Evolutionary conservation across 2,797 vertebrate species (phyloP).

Genomic region (Molossus molossus): DNA sequence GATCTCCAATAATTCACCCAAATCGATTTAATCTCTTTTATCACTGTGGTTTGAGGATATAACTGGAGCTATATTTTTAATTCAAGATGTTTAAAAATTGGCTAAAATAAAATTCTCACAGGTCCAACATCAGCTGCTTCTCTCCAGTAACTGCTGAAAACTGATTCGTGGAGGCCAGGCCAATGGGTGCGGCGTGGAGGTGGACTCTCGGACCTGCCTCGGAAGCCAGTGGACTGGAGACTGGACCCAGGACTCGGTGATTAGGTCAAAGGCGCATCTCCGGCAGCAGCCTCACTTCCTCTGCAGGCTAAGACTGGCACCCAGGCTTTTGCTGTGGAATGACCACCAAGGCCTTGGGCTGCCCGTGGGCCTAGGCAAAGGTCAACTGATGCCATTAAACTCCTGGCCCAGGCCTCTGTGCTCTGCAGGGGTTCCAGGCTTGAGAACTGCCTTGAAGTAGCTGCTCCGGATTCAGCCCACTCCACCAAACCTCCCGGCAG

Average conservation of each 20-base stretch:
- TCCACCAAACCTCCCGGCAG: neutral
- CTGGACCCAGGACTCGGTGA: too few species aligned
- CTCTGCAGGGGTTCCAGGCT: neutral
- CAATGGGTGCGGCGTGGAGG: neutral
- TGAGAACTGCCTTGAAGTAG: neutral
- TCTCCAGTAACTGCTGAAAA: neutral
- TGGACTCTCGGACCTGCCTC: neutral
- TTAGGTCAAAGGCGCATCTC: rapidly evolving
- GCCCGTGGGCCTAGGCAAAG: neutral
- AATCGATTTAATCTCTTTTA: neutral
- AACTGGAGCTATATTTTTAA: neutral
- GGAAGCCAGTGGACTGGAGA: neutral
- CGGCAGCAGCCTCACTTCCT: neutral
- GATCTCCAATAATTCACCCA: neutral
- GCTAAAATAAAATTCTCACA: neutral
- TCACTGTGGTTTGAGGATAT: neutral
- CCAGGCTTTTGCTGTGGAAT: neutral
- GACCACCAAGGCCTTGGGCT: neutral
- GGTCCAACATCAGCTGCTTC: neutral
- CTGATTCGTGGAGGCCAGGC: neutral
- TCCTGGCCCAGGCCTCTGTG: neutral
- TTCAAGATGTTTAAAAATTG: neutral
- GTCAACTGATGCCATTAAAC: neutral
- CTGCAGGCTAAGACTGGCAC: neutral
- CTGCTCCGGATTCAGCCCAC: neutral